phyloP scores from a whole-genome alignment of 2,113 vertebrate genomes.

The Pseudorectes ferrugineus region DNA sequence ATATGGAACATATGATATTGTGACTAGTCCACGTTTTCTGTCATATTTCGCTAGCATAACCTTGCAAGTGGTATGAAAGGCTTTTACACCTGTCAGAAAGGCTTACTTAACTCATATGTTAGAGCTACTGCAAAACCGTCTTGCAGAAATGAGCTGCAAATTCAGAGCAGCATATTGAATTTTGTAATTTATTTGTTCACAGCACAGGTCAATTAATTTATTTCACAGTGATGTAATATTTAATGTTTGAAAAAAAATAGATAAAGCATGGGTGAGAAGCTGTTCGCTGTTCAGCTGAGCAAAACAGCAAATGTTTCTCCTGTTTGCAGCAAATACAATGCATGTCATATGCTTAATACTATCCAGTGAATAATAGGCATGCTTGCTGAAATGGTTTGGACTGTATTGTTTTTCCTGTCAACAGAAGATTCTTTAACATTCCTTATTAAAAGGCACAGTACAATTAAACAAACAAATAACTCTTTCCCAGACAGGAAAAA shows the following conservation, averaged over 20 bases:
- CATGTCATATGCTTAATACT: not conserved
- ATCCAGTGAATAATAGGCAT: not conserved
- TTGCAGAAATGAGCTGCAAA: constrained; percentile 62
- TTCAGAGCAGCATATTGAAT: constrained; percentile 60
- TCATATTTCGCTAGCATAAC: constrained; percentile 54
- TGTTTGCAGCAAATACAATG: constrained; percentile 5
- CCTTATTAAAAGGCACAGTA: constrained; percentile 28
- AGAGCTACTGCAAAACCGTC: not conserved
- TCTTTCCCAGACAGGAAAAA: constrained; percentile 37
- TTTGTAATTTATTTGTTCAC: constrained; percentile 69
- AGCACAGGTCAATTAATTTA: constrained; percentile 70
- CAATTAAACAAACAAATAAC: constrained; percentile 58
- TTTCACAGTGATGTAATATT: constrained; percentile 66
- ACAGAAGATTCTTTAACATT: constrained; percentile 13
- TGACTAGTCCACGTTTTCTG: constrained; percentile 50
- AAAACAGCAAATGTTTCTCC: constrained; percentile 49
- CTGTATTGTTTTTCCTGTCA: constrained; percentile 8
- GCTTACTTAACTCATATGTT: constrained; percentile 63
- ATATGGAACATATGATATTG: constrained; percentile 61
- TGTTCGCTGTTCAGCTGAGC: constrained; percentile 40
- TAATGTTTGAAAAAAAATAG: constrained; percentile 57
- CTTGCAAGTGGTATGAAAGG: constrained; percentile 51
- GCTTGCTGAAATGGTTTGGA: constrained; percentile 1
- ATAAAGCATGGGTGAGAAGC: constrained; percentile 40
- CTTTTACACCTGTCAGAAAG: constrained; percentile 68